Evolutionary conservation across 2,888 invertebrate genomes (phyloP), one percentile per base, ranked within the genome.

Genomic region (Folsomia candida): DNA sequence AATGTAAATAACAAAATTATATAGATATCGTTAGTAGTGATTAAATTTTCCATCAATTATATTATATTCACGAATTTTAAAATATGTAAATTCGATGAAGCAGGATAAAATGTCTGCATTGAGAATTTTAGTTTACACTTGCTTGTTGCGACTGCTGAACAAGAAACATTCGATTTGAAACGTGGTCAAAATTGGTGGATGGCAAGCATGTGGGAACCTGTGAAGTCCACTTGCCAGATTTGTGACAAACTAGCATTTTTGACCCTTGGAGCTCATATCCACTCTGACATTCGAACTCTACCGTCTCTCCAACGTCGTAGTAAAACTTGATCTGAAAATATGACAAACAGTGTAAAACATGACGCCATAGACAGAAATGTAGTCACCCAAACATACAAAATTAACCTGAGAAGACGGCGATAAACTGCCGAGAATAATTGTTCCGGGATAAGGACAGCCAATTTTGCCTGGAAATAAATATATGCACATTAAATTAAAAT

Each of bases 381-480:
- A 14, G 9, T 47, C 47, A 47, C 47, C 9, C 47, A 47, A 14
- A 47, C 14, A 14, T 11, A 14, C 14, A 47, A 47, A 14, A 9
- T 47, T 47, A 47, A 9, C 9, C 14, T 92, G 0, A 90, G 89
- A n/a, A n/a, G n/a, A n/a, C n/a, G n/a, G n/a, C 0, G 92, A 92
- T 90, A 92, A 92, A 61, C 91, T 87, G 0, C 92, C 93, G 66
- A 91, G 91, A 81, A 92, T 92, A 47, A 91, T 91, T 27, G 92
- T 92, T 47, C 93, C 93, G 0, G 92, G 92, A 82, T 93, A 93
- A 0, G 92, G 91, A 83, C 93, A 93, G 0, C 93, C 92, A 84
- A 90, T 89, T 28, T 90, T 89, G 84, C 89, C 89, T 70, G 28
- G 9, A 9, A 47, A 47, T n/a, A n/a, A n/a, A n/a, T n/a, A n/a